Conservation (phyloP, 2,888 invertebrate species). For the Agrotis ipsilon region DNA sequence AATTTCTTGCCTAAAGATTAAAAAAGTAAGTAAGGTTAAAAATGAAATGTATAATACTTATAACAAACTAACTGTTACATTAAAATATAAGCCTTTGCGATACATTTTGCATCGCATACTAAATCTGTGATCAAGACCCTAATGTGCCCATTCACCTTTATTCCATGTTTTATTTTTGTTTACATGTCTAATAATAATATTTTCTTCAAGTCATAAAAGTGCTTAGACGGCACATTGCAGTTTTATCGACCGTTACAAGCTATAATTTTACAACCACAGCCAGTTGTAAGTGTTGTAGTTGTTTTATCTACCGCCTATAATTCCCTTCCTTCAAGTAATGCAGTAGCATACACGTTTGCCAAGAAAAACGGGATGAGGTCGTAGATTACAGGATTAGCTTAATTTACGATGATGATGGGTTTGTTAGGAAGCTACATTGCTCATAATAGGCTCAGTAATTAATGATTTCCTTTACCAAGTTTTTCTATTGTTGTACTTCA, state of each 20-base stretch:
- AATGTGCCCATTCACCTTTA: neutral
- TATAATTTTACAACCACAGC: slow-evolving; percentile 17
- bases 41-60: no score
- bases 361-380: slow-evolving; percentile 35
- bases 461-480: slow-evolving; percentile 28
- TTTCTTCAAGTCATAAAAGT: neutral
- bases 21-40: no score
- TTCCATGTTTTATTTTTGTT: neutral
- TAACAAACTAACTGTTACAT: no score
- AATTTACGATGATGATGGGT: slow-evolving; percentile 37
- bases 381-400: slow-evolving; percentile 29
- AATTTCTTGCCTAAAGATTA: no score
- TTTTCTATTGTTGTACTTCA: slow-evolving; percentile 16
- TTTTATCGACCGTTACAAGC: slow-evolving; percentile 20
- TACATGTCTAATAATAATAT: neutral
- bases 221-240: neutral
- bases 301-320: slow-evolving; percentile 27
- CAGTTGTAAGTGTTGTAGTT: slow-evolving; percentile 20
- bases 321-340: slow-evolving; percentile 29
- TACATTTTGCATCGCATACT: no score
- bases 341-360: slow-evolving; percentile 28
- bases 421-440: slow-evolving; percentile 25
- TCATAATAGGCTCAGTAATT: slow-evolving; percentile 13
- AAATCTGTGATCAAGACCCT: neutral
- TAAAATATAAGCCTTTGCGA: no score